phyloP scores from a whole-genome alignment of 2,888 invertebrate genomes.

The Agrochola lychnidis region DNA sequence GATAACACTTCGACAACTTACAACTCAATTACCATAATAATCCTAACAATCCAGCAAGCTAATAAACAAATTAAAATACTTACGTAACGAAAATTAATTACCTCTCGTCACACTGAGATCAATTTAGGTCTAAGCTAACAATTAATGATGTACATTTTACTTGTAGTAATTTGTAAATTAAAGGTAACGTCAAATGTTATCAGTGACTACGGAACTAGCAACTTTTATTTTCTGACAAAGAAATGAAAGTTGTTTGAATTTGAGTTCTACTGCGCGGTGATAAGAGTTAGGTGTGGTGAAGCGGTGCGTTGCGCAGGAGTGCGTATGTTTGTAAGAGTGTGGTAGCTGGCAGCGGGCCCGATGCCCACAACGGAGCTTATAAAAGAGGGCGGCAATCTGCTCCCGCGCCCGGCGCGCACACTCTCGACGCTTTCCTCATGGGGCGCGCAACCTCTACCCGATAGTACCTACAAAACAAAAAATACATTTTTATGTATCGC shows the following conservation, averaged over 20 bases:
- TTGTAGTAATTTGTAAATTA: conserved; percentile 80
- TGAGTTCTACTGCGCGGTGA: conserved; percentile 62
- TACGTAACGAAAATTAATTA: conserved; percentile 54
- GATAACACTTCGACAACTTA: not conserved
- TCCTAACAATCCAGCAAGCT: conserved; percentile 32
- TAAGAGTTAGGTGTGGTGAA: conserved; percentile 57
- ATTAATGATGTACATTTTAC: conserved; percentile 72
- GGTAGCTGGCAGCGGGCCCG: conserved; percentile 83
- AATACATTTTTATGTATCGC: conserved; percentile 81
- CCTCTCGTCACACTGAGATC: conserved; percentile 52
- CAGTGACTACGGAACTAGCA: conserved; percentile 70
- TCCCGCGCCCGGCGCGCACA: conserved; percentile 88
- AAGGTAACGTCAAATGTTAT: conserved; percentile 75
- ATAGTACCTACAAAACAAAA: conserved; percentile 83
- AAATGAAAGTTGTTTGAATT: conserved; percentile 48
- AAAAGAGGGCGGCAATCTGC: conserved; percentile 86
- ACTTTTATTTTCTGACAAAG: conserved; percentile 54
- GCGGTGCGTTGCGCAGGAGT: conserved; percentile 43
- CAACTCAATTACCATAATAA: conserved; percentile 34
- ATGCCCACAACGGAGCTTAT: conserved; percentile 87
- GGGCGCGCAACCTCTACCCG: conserved; percentile 88
- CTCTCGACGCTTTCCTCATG: conserved; percentile 87
- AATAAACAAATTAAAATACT: conserved; percentile 45
- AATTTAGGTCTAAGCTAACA: conserved; percentile 64
- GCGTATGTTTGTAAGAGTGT: conserved; percentile 69